phyloP scores from a whole-genome alignment of 1,140 invertebrate species.

The Papilio helenus region DNA sequence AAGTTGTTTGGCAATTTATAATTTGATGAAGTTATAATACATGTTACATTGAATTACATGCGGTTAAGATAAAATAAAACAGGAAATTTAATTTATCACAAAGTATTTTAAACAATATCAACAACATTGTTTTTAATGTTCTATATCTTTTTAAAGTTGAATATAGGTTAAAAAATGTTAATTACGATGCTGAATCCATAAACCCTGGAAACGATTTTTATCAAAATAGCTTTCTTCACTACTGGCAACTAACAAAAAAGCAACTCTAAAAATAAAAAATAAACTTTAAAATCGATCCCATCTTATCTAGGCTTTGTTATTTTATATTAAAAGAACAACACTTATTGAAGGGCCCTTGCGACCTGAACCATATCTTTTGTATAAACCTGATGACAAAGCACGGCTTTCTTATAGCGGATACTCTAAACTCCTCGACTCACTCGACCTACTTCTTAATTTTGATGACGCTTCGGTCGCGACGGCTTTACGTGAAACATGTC shows the following conservation, averaged over 20 bases:
- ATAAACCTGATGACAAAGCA: conserved; percentile 39
- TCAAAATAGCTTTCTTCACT: too few relatives aligned
- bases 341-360: conserved; percentile 31
- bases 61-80: neutral
- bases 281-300: neutral
- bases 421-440: conserved; percentile 21
- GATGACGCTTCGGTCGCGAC: conserved; percentile 38
- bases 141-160: too few relatives aligned
- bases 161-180: too few relatives aligned
- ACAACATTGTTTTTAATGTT: neutral
- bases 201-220: too few relatives aligned
- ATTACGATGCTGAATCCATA: neutral
- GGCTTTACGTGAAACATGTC: conserved; percentile 38
- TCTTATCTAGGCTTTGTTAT: conserved; percentile 30
- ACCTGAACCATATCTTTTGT: conserved; percentile 41
- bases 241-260: neutral
- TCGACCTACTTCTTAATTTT: conserved; percentile 41
- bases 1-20: conserved; percentile 29
- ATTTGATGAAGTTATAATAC: conserved; percentile 19
- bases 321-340: conserved; percentile 39
- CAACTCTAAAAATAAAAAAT: neutral
- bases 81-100: neutral
- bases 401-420: conserved; percentile 37
- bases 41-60: conserved; percentile 5
- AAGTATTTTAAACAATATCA: neutral